Base-by-base conservation (phyloP, 2,888 invertebrate species). In the Pollenia labialis region DNA sequence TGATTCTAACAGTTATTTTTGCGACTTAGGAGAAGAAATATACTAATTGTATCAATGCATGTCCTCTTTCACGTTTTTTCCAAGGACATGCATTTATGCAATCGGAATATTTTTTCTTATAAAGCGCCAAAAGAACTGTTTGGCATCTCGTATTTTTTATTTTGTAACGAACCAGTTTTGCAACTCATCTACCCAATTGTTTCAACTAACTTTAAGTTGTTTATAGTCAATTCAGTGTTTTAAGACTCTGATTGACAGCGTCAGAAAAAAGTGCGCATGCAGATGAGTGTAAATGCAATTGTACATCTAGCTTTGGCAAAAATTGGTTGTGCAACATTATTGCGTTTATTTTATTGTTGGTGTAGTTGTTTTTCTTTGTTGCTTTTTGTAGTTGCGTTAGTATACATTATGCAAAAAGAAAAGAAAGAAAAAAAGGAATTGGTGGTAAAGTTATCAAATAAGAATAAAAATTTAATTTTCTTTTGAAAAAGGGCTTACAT, bases 361-460 rank as follows among this genome's bases (percentile, higher is more conserved):
- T 54, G 32, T 18, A 82, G 52, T 44, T 58, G 11, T 48, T 50
- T 75, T 50, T 23, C 54, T 69, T 11, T 4, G 32, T 76, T 58
- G 62, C 52, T 48, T 10, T 64, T 81, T 56, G 32, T 48, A 75
- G 54, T 71, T 77, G 52, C 44, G 16, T 58, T 76, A 69, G 48
- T 48, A 46, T 50, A 40, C 77, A 85, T 69, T 69, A 82, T 80
- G 46, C 46, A 81, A 64, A 52, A 69, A 18, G 12, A 60, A 11
- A 32, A 1, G 14, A 42, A 23, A 40, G 7, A 46, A 75, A 60
- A 75, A 50, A 58, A 58, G 18, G 71, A 76, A 76, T 81, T 83
- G 76, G 75, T 81, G 86, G 86, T 72, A 72, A 76, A 86, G 80
- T 83, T 83, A 83, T 83, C 83, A 86, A 86, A 86, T 83, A 80